phyloP scores from a whole-genome alignment of 2,797 vertebrate species.

The Enteromius thamalakanensis region DNA sequence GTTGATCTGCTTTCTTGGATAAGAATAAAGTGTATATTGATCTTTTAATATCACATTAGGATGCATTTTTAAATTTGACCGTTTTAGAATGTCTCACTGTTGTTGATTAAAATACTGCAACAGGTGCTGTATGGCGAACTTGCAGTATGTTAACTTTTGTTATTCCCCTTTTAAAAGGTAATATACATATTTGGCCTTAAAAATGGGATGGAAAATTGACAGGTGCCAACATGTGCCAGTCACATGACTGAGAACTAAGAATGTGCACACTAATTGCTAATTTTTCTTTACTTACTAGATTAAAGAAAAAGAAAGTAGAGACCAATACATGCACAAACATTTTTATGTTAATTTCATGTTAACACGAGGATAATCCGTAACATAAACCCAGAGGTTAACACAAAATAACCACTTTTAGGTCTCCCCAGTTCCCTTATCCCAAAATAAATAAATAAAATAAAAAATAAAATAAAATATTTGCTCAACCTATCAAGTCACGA shows the following conservation, averaged over 20 bases:
- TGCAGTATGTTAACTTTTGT: neutral
- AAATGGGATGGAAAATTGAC: neutral
- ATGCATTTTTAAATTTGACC: neutral
- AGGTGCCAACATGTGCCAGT: neutral
- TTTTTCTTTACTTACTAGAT: too few relatives aligned
- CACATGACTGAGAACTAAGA: neutral
- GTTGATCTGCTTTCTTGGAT: neutral
- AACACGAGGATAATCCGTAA: neutral
- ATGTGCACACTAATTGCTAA: neutral
- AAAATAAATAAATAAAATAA: neutral
- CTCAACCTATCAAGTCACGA: neutral
- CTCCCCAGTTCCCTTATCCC: neutral
- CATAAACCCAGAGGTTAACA: neutral
- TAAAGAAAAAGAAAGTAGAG: too few relatives aligned
- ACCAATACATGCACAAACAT: neutral
- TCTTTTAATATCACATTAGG: neutral
- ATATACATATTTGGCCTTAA: neutral
- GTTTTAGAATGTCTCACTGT: neutral
- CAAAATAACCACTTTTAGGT: neutral
- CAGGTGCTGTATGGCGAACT: neutral
- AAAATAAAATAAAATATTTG: too few relatives aligned
- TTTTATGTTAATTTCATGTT: neutral
- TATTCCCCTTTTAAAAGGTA: neutral
- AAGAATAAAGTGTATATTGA: neutral
- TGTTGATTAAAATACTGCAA: neutral